Percentiles rank a stretch among this genome's conserved stretches.
phyloP scores from a whole-genome alignment of 2,888 invertebrate species.

The Fabriciana adippe region DNA sequence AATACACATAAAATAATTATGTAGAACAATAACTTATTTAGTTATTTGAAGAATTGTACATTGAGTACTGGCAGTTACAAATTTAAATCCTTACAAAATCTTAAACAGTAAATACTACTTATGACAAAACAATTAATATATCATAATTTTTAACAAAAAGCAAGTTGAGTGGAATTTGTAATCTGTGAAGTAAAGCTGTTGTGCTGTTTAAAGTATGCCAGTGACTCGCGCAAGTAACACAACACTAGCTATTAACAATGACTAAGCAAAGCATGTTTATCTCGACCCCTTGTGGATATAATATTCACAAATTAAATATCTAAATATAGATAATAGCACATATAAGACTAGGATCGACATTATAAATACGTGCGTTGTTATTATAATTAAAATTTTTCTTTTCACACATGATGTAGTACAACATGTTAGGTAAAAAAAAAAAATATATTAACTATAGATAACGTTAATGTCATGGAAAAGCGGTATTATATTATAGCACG shows the following conservation, averaged over 20 bases:
- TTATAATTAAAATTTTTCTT: slow-evolving; percentile 17
- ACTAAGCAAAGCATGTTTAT: slow-evolving; percentile 44
- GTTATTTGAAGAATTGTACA: too few species aligned
- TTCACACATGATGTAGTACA: background rate
- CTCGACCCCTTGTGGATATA: slow-evolving; percentile 39
- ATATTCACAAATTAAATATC: slow-evolving; percentile 38
- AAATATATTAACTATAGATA: background rate
- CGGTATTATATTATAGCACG: slow-evolving; percentile 10
- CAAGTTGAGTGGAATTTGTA: slow-evolving; percentile 45
- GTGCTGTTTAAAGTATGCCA: slow-evolving; percentile 21
- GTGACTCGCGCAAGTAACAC: slow-evolving; percentile 28
- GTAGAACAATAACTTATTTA: background rate
- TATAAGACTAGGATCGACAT: slow-evolving; percentile 41
- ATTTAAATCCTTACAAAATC: too few species aligned
- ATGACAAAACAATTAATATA: background rate
- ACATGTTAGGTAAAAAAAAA: slow-evolving; percentile 18
- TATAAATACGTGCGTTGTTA: slow-evolving; percentile 24
- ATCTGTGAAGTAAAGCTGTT: slow-evolving; percentile 17
- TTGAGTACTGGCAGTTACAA: too few species aligned
- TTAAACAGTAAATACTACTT: too few species aligned
- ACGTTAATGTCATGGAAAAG: slow-evolving; percentile 17
- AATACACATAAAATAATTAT: background rate
- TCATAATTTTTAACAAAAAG: slow-evolving; percentile 36
- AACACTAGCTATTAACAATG: slow-evolving; percentile 28
- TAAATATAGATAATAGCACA: slow-evolving; percentile 38